These are phyloP conservation scores for Atethmia centrago DNA, from an alignment of 2,888 invertebrate species.

Conservation along the genomic window DNA sequence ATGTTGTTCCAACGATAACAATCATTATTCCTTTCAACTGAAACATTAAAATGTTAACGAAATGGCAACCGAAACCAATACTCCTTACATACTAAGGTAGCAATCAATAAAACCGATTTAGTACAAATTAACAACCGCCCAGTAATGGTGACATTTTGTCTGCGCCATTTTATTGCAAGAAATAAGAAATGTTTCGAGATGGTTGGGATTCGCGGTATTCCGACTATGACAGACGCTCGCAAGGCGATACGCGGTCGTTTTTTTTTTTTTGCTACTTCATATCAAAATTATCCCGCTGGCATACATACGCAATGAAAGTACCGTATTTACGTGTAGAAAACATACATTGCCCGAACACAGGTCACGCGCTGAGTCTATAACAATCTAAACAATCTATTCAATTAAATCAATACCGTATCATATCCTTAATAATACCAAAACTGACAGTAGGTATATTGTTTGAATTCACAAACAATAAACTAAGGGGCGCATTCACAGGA, in stretches of 20 bases:
- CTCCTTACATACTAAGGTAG: constrained; percentile 17
- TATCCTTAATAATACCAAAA: not conserved
- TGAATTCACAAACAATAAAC: not conserved
- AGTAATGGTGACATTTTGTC: constrained; percentile 42
- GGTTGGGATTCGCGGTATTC: constrained; percentile 36
- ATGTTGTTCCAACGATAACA: not conserved
- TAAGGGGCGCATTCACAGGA: not conserved
- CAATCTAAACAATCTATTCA: not conserved
- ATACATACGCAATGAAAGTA: not conserved
- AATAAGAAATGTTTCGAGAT: constrained; percentile 40
- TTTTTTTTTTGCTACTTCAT: too few relatives aligned
- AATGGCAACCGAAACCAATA: constrained; percentile 20
- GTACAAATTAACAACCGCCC: constrained; percentile 36
- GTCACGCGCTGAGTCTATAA: too few relatives aligned
- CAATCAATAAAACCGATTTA: constrained; percentile 52
- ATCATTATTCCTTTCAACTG: not conserved
- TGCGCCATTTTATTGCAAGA: constrained; percentile 44
- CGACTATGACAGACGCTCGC: too few relatives aligned
- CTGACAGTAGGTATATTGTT: not conserved
- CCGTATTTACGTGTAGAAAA: not conserved
- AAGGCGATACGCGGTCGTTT: too few relatives aligned
- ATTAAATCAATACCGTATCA: not conserved
- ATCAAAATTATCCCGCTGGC: too few relatives aligned
- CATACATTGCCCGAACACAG: not conserved
- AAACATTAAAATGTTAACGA: constrained; percentile 23